Percentiles rank a stretch among this genome's conserved stretches.
Evolutionary conservation across 2,888 invertebrate genomes (phyloP).

Genomic region (Ecdyonurus torrentis): DNA sequence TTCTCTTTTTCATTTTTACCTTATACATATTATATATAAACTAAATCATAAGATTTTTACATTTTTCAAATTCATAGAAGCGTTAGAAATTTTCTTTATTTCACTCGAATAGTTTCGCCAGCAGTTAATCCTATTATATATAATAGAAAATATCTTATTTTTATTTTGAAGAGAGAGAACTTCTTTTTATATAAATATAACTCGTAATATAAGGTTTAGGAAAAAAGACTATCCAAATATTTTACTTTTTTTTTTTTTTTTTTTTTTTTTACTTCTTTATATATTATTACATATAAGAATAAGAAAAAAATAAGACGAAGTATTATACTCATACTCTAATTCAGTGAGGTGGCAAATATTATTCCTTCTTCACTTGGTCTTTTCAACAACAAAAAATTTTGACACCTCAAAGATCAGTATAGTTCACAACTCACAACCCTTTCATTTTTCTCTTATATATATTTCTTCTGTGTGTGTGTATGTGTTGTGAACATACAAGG

Average conservation of each 20-base stretch:
- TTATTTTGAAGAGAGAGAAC: neutral
- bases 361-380: neutral
- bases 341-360: constrained; percentile 1
- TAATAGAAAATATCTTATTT: neutral
- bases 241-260: too few species aligned
- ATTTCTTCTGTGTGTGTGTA: too few species aligned
- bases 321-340: neutral
- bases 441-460: neutral
- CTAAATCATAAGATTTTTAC: neutral
- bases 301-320: neutral
- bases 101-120: constrained; percentile 1
- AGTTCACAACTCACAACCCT: neutral
- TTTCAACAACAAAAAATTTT: neutral
- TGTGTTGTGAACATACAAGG: neutral
- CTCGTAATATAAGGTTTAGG: neutral
- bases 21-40: neutral
- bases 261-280: neutral
- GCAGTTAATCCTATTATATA: constrained; percentile 1
- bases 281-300: neutral
- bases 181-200: neutral
- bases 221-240: neutral
- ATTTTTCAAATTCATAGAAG: neutral
- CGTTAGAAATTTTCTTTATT: neutral
- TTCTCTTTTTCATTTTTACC: neutral
- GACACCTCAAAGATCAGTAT: neutral